Conservation (phyloP, 2,113 vertebrate genomes). For the Marcusenius ussheri region DNA sequence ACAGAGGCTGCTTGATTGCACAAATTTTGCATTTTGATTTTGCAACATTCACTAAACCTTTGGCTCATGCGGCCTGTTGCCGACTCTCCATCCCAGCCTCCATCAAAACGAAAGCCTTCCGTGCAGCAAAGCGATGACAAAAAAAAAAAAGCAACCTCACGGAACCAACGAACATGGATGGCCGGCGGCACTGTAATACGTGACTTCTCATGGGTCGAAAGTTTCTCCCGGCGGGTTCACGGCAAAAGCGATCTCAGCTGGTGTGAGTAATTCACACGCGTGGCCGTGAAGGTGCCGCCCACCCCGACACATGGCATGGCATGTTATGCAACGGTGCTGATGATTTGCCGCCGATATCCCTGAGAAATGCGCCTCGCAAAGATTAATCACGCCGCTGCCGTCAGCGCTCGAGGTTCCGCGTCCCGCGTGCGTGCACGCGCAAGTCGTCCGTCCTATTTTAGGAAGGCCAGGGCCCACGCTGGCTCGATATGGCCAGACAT, state of each 20-base stretch:
- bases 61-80: neutral
- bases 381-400: conserved; percentile 66
- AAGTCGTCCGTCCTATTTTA: neutral
- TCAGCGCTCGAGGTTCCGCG: conserved; percentile 57
- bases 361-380: conserved; percentile 61
- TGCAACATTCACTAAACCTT: neutral
- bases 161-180: neutral
- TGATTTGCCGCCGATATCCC: conserved; percentile 68
- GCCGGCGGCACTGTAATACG: neutral
- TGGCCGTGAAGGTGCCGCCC: conserved; percentile 47
- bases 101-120: neutral
- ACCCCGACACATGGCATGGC: conserved; percentile 65
- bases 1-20: neutral
- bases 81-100: neutral
- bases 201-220: conserved; percentile 5
- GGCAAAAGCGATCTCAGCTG: neutral
- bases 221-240: neutral
- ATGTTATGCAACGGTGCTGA: conserved; percentile 67
- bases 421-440: conserved; percentile 13
- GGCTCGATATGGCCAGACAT: neutral
- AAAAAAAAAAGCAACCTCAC: neutral
- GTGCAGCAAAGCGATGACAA: neutral
- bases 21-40: neutral
- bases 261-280: conserved; percentile 22
- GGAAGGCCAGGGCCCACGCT: neutral